Evolutionary conservation across 2,113 vertebrate genomes (phyloP).

Genomic region (Morone saxatilis): DNA sequence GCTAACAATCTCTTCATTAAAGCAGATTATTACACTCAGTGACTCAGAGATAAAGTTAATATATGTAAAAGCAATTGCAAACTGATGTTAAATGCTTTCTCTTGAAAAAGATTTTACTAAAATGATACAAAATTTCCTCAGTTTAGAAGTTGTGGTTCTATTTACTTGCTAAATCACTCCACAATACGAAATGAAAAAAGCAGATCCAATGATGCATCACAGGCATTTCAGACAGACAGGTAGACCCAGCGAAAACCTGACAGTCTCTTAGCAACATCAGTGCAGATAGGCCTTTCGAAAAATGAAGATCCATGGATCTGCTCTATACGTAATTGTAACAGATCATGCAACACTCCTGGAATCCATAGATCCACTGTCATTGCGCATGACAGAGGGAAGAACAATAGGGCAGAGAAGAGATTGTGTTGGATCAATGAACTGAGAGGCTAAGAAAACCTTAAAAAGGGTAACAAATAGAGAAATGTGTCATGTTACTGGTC

Average conservation of each 20-base stretch:
- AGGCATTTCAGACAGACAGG: conserved; percentile 13
- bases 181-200: conserved; percentile 8
- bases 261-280: conserved; percentile 56
- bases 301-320: conserved; percentile 40
- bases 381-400: neutral
- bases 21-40: neutral
- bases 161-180: conserved; percentile 2
- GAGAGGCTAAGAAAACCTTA: neutral
- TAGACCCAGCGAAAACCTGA: neutral
- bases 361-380: neutral
- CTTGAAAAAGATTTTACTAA: neutral
- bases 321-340: neutral
- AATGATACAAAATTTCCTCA: neutral
- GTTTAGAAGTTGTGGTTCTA: no score
- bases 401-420: neutral
- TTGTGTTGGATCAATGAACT: conserved; percentile 26
- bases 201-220: neutral
- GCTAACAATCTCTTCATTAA: neutral
- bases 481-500: neutral
- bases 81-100: neutral
- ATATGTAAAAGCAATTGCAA: neutral
- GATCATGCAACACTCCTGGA: neutral
- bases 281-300: conserved; percentile 23
- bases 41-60: neutral
- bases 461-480: conserved; percentile 1